Evolutionary conservation across 2,888 invertebrate species (phyloP), one percentile per base, ranked within the genome.

Genomic region (Apotomis betuletana): DNA sequence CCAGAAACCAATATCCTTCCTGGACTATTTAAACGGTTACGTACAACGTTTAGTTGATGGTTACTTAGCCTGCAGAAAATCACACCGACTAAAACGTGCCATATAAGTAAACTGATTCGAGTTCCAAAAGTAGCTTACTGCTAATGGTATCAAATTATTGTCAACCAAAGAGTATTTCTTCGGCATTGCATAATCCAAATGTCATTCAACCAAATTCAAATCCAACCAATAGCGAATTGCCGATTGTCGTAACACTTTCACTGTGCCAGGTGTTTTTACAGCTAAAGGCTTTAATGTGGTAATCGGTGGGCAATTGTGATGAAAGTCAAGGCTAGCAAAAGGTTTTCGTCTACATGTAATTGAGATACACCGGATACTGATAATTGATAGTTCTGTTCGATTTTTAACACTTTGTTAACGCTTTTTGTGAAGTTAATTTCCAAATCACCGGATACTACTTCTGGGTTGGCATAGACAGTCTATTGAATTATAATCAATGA

Each of bases 131-230:
- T 64, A 60, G 4, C 27, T 4, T 52, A 44, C 38, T 62, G n/a
- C 75, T 80, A 79, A 80, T 79, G 77, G 76, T 77, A 78, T 76
- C 75, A 81, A 79, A 81, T 80, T 80, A 81, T 77, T 79, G 79
- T 78, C 67, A 71, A 71, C 58, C 58, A 52, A 63, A 63, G 57
- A 71, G 67, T 67, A 71, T 71, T 71, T 58, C 51, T 36, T 10
- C n/a, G 10, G 13, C 54, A 55, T 72, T 72, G 58, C 72, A 44
- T 59, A 72, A 72, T 15, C 57, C 13, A 49, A 67, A 67, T 27
- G 65, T 65, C 67, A 59, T 59, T 67, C 67, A 59, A 59, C 67
- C 49, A 49, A 67, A 49, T 46, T 49, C 61, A 15, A 51, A 15
- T 46, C 52, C 54, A 46, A 27, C 57, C 71, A 71, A 62, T 68